Evolutionary conservation across 1,140 invertebrate species (phyloP).

Genomic region (Paraescarpia echinospica): DNA sequence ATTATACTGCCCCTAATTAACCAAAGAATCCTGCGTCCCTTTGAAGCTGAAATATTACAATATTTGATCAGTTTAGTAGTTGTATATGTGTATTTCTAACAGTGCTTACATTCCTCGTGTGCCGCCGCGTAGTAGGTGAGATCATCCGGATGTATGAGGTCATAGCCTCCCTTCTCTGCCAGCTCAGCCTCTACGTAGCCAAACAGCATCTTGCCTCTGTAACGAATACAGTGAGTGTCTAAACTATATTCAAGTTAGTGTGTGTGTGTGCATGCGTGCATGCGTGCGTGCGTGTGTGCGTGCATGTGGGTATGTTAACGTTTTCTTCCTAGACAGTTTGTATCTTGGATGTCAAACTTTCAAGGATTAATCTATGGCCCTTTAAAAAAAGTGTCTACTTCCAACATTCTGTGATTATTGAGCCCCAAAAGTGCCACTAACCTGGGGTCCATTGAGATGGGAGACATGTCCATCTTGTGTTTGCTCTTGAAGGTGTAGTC

Average conservation of each 20-base stretch:
- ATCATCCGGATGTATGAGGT: constrained; percentile 96
- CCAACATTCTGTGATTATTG: background rate
- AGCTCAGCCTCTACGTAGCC: constrained; percentile 91
- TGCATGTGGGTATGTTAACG: no score
- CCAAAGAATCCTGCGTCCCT: no score
- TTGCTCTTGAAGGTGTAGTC: constrained; percentile 99
- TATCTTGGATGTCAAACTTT: no score
- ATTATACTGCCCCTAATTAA: no score
- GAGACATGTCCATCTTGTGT: constrained; percentile 93
- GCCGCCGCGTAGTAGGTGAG: constrained; percentile 96
- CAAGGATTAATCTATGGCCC: no score
- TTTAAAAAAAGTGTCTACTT: no score
- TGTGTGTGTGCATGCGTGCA: no score
- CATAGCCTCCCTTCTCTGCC: constrained; percentile 90
- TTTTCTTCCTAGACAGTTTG: no score
- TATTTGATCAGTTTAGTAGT: no score
- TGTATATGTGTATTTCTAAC: background rate
- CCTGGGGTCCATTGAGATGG: constrained; percentile 97
- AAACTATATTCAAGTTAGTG: no score
- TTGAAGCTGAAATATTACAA: no score
- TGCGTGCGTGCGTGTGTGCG: no score
- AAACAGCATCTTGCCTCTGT: constrained; percentile 88
- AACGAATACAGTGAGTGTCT: constrained; percentile 42
- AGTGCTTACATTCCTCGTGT: constrained; percentile 93
- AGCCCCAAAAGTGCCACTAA: constrained; percentile 46